A percentile compares a stretch with the other conserved stretches of the same genome.
These are phyloP conservation scores for Trachymyrmex septentrionalis DNA, from an alignment of 1,140 invertebrate genomes.

Conservation along the genomic window DNA sequence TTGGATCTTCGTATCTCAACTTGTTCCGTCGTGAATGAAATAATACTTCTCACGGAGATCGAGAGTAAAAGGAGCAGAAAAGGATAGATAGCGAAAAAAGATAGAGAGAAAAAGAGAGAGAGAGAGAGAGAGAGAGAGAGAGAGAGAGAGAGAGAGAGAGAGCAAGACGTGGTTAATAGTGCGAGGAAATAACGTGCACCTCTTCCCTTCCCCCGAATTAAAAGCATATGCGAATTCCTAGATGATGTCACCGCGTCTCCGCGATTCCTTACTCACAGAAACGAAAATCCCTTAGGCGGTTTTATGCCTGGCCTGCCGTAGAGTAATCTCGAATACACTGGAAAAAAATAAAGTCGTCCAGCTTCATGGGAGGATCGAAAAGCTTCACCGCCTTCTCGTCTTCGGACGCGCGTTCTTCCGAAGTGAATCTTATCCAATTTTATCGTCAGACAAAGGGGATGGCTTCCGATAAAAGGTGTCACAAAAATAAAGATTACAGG, in stretches of 20 bases:
- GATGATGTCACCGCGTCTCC: slow-evolving; percentile 10
- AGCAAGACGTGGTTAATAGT: slow-evolving; percentile 51
- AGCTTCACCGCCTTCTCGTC: not conserved
- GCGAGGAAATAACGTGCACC: slow-evolving; percentile 41
- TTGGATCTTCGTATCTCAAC: not conserved
- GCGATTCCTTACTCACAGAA: slow-evolving; percentile 82
- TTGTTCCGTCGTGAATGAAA: not conserved
- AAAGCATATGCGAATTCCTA: slow-evolving; percentile 3
- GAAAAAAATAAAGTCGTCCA: slow-evolving; percentile 74
- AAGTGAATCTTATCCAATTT: too few species aligned
- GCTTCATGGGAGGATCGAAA: slow-evolving; percentile 47
- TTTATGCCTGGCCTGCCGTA: slow-evolving; percentile 76
- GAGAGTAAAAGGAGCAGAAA: not conserved
- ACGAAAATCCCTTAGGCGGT: slow-evolving; percentile 76
- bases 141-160: not conserved
- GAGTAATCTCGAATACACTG: slow-evolving; percentile 81
- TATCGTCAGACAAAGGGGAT: not conserved
- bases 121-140: not conserved
- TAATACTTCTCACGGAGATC: slow-evolving; percentile 1
- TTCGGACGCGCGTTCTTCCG: not conserved
- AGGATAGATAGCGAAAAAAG: not conserved
- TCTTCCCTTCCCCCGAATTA: slow-evolving; percentile 25
- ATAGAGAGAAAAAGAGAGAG: not conserved
- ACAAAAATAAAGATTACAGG: not conserved
- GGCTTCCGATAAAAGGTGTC: not conserved